Conservation (phyloP, 2,888 invertebrate species). For the Nowickia ferox region DNA sequence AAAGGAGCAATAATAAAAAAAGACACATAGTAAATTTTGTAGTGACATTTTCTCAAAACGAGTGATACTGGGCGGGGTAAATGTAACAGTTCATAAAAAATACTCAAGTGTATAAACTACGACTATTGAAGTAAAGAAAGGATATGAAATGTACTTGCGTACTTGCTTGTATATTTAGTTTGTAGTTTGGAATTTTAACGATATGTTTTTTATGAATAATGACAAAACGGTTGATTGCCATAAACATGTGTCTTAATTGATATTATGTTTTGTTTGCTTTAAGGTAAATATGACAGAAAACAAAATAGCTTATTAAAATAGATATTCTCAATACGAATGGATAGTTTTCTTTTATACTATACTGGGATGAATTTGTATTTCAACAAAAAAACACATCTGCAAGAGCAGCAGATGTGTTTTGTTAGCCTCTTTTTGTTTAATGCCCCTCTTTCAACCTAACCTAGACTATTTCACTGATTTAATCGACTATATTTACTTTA, state of each 20-base stretch:
- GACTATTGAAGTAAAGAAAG: not conserved
- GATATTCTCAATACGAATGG: not conserved
- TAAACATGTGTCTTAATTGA: conserved; percentile 64
- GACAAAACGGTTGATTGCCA: conserved; percentile 56
- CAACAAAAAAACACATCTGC: no score
- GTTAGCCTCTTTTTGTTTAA: no score
- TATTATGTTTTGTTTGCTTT: conserved; percentile 42
- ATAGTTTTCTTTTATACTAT: not conserved
- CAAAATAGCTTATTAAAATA: conserved; percentile 39
- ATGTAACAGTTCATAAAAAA: conserved; percentile 79
- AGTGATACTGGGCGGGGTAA: conserved; percentile 67
- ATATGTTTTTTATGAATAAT: conserved; percentile 64
- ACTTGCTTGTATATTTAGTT: not conserved
- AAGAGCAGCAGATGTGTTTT: no score
- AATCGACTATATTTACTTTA: no score
- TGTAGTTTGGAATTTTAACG: conserved; percentile 54
- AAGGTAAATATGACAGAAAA: conserved; percentile 53
- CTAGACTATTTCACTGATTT: no score
- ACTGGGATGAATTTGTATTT: not conserved
- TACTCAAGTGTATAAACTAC: conserved; percentile 38
- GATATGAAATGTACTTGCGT: not conserved
- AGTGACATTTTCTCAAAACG: conserved; percentile 53
- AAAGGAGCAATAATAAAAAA: conserved; percentile 11
- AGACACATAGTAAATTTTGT: conserved; percentile 53
- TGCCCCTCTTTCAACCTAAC: no score